Percentiles rank a stretch among this genome's conserved stretches.
These are phyloP conservation scores for Tromatobia lineatoria DNA, from an alignment of 2,888 invertebrate genomes.

Conservation along the genomic window DNA sequence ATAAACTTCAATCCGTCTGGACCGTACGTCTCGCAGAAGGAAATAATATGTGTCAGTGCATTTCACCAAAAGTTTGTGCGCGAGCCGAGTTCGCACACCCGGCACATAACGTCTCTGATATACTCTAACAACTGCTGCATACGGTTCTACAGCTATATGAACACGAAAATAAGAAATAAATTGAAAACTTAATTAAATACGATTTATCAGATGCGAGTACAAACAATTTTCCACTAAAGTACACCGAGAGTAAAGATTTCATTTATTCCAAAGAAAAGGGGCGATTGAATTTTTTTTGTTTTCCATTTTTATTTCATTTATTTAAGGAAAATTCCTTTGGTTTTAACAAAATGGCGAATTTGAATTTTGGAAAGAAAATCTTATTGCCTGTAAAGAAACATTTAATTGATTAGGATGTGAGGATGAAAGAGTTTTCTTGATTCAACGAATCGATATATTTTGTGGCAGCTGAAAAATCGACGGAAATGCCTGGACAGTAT, in stretches of 20 bases:
- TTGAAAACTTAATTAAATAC: constrained; percentile 58
- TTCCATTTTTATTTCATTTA: no score
- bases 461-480: no score
- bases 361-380: no score
- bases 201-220: not conserved
- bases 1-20: constrained; percentile 56
- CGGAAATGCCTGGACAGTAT: no score
- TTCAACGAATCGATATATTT: no score
- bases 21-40: constrained; percentile 53
- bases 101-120: constrained; percentile 12
- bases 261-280: no score
- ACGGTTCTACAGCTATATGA: not conserved
- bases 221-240: constrained; percentile 3
- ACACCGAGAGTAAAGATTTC: not conserved
- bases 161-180: constrained; percentile 48
- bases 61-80: constrained; percentile 62
- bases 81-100: constrained; percentile 19
- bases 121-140: not conserved
- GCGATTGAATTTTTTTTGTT: no score
- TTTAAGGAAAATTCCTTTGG: no score
- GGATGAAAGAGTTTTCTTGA: no score
- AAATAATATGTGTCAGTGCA: constrained; percentile 66
- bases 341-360: no score
- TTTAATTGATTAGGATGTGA: no score
- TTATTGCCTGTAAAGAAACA: no score